Evolutionary conservation across 2,113 vertebrate species (phyloP), one percentile per base, ranked within the genome.

Genomic region (Phrynocephalus versicolor): DNA sequence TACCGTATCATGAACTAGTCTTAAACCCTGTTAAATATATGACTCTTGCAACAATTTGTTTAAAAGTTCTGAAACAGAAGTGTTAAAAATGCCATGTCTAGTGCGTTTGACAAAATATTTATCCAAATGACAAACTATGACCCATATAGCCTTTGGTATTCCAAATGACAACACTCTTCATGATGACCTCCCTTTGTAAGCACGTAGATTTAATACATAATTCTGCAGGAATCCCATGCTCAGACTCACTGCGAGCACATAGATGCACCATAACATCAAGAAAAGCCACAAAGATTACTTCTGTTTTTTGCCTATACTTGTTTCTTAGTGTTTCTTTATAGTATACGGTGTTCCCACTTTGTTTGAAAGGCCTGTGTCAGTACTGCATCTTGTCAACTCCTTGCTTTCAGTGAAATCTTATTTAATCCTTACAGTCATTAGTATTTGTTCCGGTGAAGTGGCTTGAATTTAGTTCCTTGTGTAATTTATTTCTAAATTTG

Each of bases 171-270:
- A 92, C 88, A 93, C 89, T 84, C 85, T 93, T 87, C 88, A 85
- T 0, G 0, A 81, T 94, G 92, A 94, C 89, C 92, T 92, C 88
- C 88, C 82, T 87, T 89, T 91, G 82, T 94, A 92, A 91, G 90
- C 88, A 84, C 89, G 81, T 64, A 89, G 87, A 94, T 93, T 92
- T 90, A 89, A 81, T 93, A 93, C 0, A 78, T 90, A 94, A 94
- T 91, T 94, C 91, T 92, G 84, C 79, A 94, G 89, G 94, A 95
- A 95, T 95, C 90, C 86, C 83, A 75, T 1, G 0, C 80, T 90
- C 81, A 71, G 87, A 80, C 7, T 83, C 88, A 87, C 77, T 94
- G 93, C 91, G 89, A 94, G 88, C 87, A 87, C 84, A 89, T 0
- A 2, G 89, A 89, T 82, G 35, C 87, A 91, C 77, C 86, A 84